Evolutionary conservation across 2,888 invertebrate genomes (phyloP), one percentile per base, ranked within the genome.

Genomic region (Tetramorium bicarinatum): DNA sequence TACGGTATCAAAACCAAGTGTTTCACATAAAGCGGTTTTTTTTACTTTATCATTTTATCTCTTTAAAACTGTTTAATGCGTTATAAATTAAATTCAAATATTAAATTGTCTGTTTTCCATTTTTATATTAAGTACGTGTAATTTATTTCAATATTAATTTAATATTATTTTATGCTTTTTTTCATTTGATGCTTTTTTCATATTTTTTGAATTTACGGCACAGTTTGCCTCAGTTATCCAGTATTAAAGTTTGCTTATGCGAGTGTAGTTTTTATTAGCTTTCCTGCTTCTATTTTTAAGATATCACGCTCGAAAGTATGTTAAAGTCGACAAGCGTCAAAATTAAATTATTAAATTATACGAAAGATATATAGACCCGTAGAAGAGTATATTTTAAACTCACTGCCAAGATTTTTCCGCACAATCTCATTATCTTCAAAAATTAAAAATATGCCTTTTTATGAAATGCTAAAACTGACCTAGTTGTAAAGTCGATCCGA

Each of bases 231-330:
- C 56, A 47, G 13, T 59, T 18, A 25, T 9, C 8, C 52, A 52
- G 34, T n/a, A 25, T n/a, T 54, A 18, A 75, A 75, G 21, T 34
- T 75, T 21, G 7, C 41, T 41, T 38, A 11, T 3, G 59, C 13
- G 64, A 25, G 54, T 25, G 66, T 75, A 62, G 54, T 54, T 77
- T 29, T 66, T 76, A 64, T 52, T 29, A 11, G 25, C 13, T 66
- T 67, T 52, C 7, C n/a, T 34, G 25, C 52, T 69, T 44, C 34
- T 71, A 59, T 47, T 79, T 79, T 71, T 47, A 59, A 21, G 9
- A 29, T 29, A 66, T 25, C 52, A 25, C 29, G 9, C 15, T 77
- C n/a, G 34, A 59, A 59, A 79, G 59, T 59, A 47, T 69, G 13
- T 44, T 18, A 59, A 69, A 71, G n/a, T 77, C 18, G 29, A 44